These are phyloP conservation scores for Eucriotettix oculatus DNA, from an alignment of 2,888 invertebrate species.

Conservation along the genomic window DNA sequence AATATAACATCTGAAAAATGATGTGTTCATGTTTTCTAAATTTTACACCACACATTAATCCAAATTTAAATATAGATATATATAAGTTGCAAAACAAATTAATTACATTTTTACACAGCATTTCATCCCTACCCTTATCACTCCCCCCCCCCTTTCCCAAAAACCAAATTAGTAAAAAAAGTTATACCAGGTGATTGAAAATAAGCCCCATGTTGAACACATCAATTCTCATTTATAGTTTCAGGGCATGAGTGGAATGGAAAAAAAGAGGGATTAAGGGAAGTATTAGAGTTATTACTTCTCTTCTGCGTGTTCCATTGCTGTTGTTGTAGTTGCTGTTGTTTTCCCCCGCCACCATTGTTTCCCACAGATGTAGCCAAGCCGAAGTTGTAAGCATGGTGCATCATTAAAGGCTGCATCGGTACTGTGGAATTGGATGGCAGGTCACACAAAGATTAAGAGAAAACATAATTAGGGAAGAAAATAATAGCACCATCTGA, in stretches of 20 bases:
- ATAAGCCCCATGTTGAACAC: no score
- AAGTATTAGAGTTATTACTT: constrained; percentile 25
- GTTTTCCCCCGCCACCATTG: constrained; percentile 38
- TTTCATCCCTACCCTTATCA: no score
- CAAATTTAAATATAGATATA: no score
- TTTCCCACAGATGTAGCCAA: constrained; percentile 31
- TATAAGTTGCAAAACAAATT: no score
- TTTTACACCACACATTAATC: no score
- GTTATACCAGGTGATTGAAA: no score
- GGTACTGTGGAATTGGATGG: constrained; percentile 11
- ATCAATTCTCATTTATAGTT: no score
- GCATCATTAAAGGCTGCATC: constrained; percentile 27
- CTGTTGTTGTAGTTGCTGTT: constrained; percentile 28
- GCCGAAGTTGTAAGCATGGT: constrained; percentile 33
- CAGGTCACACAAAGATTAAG: constrained; percentile 7
- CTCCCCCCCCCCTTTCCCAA: no score
- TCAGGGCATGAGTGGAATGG: background rate
- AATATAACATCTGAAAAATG: background rate
- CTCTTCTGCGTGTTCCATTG: constrained; percentile 32
- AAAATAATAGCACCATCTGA: background rate
- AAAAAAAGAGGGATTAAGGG: constrained; percentile 5
- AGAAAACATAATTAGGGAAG: background rate
- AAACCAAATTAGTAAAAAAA: no score
- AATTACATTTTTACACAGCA: no score
- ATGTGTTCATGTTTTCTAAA: background rate